A percentile compares a stretch with the other conserved stretches of the same genome.
Conservation (phyloP, 1,140 invertebrate species). For the Popillia japonica region DNA sequence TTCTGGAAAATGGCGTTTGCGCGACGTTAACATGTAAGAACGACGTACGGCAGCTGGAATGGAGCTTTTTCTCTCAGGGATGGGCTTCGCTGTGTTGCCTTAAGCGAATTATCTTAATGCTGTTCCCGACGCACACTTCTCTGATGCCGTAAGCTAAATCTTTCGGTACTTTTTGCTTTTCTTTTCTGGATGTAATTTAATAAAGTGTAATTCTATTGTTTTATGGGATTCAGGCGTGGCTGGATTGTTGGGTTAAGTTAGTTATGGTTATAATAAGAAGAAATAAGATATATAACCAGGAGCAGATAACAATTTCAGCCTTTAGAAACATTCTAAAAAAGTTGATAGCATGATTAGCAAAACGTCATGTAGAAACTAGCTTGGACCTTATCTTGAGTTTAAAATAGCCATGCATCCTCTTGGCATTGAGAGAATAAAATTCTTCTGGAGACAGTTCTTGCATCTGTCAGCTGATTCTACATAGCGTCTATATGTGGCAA, state of each 20-base stretch:
- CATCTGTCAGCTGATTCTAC: too few relatives aligned
- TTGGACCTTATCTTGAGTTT: too few relatives aligned
- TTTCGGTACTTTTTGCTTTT: too few relatives aligned
- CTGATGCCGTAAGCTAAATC: not conserved
- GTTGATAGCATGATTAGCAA: too few relatives aligned
- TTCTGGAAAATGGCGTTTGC: constrained; percentile 11
- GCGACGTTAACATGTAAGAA: not conserved
- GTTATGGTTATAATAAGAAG: not conserved
- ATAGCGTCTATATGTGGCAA: too few relatives aligned
- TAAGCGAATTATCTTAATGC: not conserved
- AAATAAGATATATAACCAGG: too few relatives aligned
- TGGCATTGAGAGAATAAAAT: too few relatives aligned
- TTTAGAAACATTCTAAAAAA: too few relatives aligned
- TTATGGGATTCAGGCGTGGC: not conserved
- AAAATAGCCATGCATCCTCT: too few relatives aligned
- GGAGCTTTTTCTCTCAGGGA: not conserved
- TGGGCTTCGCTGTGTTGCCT: not conserved
- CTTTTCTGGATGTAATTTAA: not conserved
- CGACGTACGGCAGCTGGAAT: not conserved
- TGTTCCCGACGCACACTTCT: not conserved
- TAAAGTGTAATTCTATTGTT: not conserved
- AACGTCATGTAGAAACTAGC: too few relatives aligned
- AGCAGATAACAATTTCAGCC: too few relatives aligned
- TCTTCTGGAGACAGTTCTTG: too few relatives aligned
- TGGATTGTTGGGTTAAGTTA: not conserved